Evolutionary conservation across 2,113 vertebrate genomes (phyloP).

Genomic region (Perca flavescens): DNA sequence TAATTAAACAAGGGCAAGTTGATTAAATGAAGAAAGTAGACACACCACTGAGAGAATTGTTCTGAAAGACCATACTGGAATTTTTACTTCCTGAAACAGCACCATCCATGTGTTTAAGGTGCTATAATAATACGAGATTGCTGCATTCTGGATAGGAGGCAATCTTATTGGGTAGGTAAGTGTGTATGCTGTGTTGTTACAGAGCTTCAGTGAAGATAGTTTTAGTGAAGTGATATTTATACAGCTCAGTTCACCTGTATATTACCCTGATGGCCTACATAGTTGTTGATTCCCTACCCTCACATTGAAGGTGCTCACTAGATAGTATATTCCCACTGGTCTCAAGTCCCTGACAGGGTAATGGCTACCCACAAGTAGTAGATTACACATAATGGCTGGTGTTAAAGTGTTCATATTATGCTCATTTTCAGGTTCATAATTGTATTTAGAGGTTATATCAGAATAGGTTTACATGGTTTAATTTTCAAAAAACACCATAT

Average conservation of each 20-base stretch:
- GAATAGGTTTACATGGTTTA: too few relatives aligned
- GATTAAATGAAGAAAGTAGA: not conserved
- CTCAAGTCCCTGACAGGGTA: not conserved
- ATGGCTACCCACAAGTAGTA: not conserved
- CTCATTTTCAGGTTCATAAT: too few relatives aligned
- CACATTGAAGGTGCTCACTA: not conserved
- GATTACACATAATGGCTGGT: not conserved
- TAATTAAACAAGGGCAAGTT: not conserved
- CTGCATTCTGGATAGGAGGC: not conserved
- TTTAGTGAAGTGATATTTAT: not conserved
- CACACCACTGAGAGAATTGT: not conserved
- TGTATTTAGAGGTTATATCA: too few relatives aligned
- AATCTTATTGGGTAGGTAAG: not conserved
- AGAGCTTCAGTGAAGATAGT: not conserved
- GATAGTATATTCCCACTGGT: not conserved
- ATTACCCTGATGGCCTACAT: not conserved
- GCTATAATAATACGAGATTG: not conserved
- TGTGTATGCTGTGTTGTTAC: not conserved
- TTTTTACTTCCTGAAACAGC: not conserved
- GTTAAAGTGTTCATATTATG: too few relatives aligned
- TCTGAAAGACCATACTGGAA: not conserved
- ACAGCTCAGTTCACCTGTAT: not conserved
- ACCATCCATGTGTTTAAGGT: not conserved
- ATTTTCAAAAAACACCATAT: too few relatives aligned
- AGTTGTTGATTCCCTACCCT: not conserved